Evolutionary conservation across 2,113 vertebrate species (phyloP).

Genomic region (Mola mola): DNA sequence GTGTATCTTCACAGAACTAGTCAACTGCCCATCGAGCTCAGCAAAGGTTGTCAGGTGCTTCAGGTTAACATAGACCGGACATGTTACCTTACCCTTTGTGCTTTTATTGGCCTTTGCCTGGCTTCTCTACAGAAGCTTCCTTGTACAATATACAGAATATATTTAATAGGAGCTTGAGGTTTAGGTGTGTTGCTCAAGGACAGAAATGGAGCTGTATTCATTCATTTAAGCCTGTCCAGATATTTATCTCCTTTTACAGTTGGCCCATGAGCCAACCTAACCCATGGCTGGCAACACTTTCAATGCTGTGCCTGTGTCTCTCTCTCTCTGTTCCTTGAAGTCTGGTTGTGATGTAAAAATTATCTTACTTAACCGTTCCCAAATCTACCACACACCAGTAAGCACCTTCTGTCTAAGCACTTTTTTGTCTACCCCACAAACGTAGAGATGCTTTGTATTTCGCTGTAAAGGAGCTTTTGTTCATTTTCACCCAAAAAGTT

Average conservation of each 20-base stretch:
- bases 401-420: slow-evolving; percentile 66
- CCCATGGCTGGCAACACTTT: no score
- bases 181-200: slow-evolving; percentile 8
- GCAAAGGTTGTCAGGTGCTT: slow-evolving; percentile 3
- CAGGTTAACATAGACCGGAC: not conserved
- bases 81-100: not conserved
- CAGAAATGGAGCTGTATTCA: not conserved
- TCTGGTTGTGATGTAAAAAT: slow-evolving; percentile 80
- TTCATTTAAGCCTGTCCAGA: no score
- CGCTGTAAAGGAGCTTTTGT: slow-evolving; percentile 49
- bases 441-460: slow-evolving; percentile 43
- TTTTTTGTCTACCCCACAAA: slow-evolving; percentile 11
- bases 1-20: slow-evolving; percentile 15
- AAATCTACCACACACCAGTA: slow-evolving; percentile 69
- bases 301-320: no score
- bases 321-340: slow-evolving; percentile 35
- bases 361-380: slow-evolving; percentile 64
- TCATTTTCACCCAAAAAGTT: slow-evolving; percentile 35
- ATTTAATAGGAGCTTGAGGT: not conserved
- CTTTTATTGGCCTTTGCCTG: not conserved
- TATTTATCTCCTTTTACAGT: not conserved
- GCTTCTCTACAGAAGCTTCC: not conserved
- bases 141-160: not conserved
- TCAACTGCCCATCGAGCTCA: not conserved
- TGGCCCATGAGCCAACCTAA: no score